A percentile compares a stretch with the other conserved stretches of the same genome.
phyloP scores from a whole-genome alignment of 2,113 vertebrate genomes.

The Sorex fumeus region DNA sequence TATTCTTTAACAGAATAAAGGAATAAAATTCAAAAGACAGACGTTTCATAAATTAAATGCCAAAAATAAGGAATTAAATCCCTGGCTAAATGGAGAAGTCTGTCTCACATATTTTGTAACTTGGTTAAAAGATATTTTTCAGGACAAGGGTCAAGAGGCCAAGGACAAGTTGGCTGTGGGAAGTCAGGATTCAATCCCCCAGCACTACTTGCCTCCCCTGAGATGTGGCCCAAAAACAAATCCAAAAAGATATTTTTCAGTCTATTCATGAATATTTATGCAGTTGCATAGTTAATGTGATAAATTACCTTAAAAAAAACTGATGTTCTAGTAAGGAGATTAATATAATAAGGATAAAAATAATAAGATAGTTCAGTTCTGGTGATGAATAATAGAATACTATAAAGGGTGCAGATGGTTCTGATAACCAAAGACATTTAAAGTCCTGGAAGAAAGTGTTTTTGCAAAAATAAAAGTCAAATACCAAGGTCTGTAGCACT shows the following conservation, averaged over 20 bases:
- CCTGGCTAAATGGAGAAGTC: neutral
- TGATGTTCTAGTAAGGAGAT: neutral
- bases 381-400: too few species aligned
- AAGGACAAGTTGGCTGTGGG: too few species aligned
- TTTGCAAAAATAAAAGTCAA: neutral
- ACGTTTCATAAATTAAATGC: neutral
- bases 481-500: neutral
- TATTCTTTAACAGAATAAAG: slow-evolving; percentile 12
- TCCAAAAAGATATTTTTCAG: too few species aligned
- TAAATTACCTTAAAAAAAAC: neutral
- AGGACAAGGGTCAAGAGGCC: too few species aligned
- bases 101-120: neutral
- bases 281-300: neutral
- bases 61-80: neutral
- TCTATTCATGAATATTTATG: too few species aligned
- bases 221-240: too few species aligned
- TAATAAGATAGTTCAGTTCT: neutral
- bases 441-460: neutral
- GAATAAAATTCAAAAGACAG: neutral
- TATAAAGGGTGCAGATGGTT: neutral
- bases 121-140: neutral
- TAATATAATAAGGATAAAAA: neutral
- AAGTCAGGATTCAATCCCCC: too few species aligned
- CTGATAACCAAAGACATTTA: neutral
- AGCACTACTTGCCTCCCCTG: too few species aligned